Evolutionary conservation across 37 sponge, comb jelly and placozoan species (phyloP).

Genomic region (Chondrosia reniformis): DNA sequence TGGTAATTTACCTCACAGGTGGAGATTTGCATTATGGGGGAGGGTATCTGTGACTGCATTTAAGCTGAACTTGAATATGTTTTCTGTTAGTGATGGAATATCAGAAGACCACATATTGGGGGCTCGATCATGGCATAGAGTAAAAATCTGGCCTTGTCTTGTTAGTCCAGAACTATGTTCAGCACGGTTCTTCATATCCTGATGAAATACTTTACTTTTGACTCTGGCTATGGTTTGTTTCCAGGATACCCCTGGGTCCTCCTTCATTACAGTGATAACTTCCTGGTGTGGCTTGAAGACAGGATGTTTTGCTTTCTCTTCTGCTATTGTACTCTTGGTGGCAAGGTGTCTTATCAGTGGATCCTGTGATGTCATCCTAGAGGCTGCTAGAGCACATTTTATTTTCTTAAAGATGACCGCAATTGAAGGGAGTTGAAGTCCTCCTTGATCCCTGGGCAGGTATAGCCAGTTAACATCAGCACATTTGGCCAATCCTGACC

Average conservation of each 20-base stretch:
- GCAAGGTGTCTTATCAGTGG: neutral
- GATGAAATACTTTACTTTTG: neutral
- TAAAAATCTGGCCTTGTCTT: neutral
- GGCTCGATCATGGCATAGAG: neutral
- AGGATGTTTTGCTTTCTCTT: neutral
- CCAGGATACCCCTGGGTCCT: slow-evolving; percentile 17
- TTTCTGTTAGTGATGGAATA: neutral
- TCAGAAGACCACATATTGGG: neutral
- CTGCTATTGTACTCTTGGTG: neutral
- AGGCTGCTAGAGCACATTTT: neutral
- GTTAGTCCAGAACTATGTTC: neutral
- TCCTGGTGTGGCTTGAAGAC: slow-evolving; percentile 11
- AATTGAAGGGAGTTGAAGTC: slow-evolving; percentile 18
- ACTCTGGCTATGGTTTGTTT: neutral
- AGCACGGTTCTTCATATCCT: neutral
- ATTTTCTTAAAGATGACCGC: slow-evolving; percentile 16
- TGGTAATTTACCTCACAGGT: neutral
- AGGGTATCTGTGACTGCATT: slow-evolving; percentile 20
- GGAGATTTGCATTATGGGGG: slow-evolving; percentile 35
- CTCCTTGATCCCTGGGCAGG: slow-evolving; percentile 9
- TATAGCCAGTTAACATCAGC: slow-evolving; percentile 13
- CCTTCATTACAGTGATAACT: neutral
- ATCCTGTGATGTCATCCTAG: slow-evolving; percentile 9
- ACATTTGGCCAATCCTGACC: slow-evolving; percentile 17
- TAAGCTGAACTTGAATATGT: neutral